A percentile compares a stretch with the other conserved stretches of the same genome.
Conservation (phyloP, 2,113 vertebrate species). For the Percopsis transmontana region DNA sequence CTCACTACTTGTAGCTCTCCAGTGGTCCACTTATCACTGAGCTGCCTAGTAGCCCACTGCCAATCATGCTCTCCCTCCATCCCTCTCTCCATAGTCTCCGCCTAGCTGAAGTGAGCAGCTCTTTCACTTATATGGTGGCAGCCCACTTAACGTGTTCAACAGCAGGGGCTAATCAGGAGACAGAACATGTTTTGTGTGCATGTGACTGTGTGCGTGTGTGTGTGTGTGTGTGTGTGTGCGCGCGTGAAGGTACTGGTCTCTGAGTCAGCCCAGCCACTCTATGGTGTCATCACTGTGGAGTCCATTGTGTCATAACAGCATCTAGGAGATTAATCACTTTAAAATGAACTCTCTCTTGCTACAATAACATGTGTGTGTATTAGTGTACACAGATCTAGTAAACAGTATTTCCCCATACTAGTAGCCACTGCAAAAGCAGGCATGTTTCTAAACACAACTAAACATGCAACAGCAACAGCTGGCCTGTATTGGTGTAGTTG, state of each 20-base stretch:
- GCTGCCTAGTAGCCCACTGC: constrained; percentile 74
- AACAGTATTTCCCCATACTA: constrained; percentile 51
- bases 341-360: constrained; percentile 21
- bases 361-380: constrained; percentile 1
- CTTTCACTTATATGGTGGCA: constrained; percentile 9
- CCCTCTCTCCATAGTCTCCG: background rate
- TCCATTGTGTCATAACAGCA: constrained; percentile 15
- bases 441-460: constrained; percentile 52
- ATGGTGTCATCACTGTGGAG: constrained; percentile 13
- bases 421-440: constrained; percentile 45
- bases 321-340: constrained; percentile 30
- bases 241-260: background rate
- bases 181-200: constrained; percentile 42
- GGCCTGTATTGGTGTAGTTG: constrained; percentile 41
- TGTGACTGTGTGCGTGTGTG: constrained; percentile 1
- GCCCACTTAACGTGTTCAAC: constrained; percentile 52
- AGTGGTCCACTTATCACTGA: constrained; percentile 75
- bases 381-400: constrained; percentile 24
- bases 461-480: constrained; percentile 56
- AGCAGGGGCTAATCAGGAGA: constrained; percentile 61
- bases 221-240: constrained; percentile 8
- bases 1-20: constrained; percentile 52
- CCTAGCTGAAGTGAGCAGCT: constrained; percentile 13
- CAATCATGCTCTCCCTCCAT: constrained; percentile 52
- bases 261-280: constrained; percentile 1